These are phyloP conservation scores for Acanthococcus lagerstroemiae DNA, from an alignment of 2,888 invertebrate genomes.

Conservation along the genomic window DNA sequence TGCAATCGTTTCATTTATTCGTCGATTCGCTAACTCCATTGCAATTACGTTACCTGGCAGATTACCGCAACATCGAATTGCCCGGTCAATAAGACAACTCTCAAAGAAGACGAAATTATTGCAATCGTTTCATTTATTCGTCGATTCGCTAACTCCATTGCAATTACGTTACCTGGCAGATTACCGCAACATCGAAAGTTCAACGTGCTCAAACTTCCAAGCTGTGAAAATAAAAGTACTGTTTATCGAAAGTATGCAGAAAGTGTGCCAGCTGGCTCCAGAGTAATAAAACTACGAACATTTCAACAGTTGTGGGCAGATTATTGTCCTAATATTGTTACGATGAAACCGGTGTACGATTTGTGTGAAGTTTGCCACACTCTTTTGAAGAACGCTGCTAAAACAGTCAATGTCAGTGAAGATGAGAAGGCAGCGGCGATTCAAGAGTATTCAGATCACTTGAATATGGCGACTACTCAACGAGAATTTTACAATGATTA, in stretches of 20 bases:
- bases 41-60: too few relatives aligned
- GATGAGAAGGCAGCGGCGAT: too few relatives aligned
- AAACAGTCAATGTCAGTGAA: too few relatives aligned
- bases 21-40: too few relatives aligned
- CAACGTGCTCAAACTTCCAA: background rate
- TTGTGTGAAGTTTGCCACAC: background rate
- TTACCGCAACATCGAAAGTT: background rate
- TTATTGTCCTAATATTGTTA: background rate
- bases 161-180: background rate
- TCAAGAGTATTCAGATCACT: background rate
- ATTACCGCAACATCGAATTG: too few relatives aligned
- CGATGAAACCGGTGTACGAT: conserved; percentile 5
- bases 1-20: too few relatives aligned
- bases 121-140: conserved; percentile 5
- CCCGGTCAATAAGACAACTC: too few relatives aligned
- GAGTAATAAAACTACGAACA: background rate
- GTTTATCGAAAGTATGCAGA: conserved; percentile 2
- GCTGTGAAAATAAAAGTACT: background rate
- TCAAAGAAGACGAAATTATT: too few relatives aligned
- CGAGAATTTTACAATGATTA: background rate
- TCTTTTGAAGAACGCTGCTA: background rate
- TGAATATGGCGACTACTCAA: background rate
- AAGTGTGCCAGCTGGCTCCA: background rate
- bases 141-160: background rate
- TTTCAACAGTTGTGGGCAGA: background rate